Evolutionary conservation across 2,113 vertebrate species (phyloP).

Genomic region (Dolichallabes microphthalmus): DNA sequence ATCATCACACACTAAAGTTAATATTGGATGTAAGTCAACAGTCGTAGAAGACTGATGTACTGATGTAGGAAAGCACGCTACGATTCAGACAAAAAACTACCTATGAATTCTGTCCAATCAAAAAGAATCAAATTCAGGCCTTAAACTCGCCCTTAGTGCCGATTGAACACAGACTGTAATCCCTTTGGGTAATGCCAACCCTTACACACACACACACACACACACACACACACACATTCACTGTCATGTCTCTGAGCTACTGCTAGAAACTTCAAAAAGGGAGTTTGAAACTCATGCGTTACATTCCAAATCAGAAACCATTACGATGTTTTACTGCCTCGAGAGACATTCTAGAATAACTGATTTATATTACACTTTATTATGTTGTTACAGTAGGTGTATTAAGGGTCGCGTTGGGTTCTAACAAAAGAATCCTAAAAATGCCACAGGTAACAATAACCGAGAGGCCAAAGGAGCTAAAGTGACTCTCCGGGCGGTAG

Average conservation of each 20-base stretch:
- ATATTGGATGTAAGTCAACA: constrained; percentile 13
- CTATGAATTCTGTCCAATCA: constrained; percentile 29
- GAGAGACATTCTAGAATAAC: constrained; percentile 1
- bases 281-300: background rate
- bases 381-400: background rate
- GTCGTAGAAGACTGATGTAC: constrained; percentile 19
- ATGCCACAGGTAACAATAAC: background rate
- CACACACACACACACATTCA: constrained; percentile 40
- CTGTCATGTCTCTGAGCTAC: constrained; percentile 27
- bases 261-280: background rate
- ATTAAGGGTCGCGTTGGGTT: background rate
- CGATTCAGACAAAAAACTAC: constrained; percentile 37
- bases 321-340: background rate
- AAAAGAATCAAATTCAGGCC: constrained; percentile 31
- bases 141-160: constrained; percentile 42
- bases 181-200: constrained; percentile 25
- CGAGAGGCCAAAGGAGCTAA: background rate
- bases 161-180: constrained; percentile 25
- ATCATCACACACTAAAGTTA: constrained; percentile 33
- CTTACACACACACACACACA: background rate
- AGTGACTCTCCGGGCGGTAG: background rate
- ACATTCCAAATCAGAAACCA: constrained; percentile 39
- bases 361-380: background rate
- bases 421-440: background rate
- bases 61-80: constrained; percentile 6